phyloP scores from a whole-genome alignment of 2,113 vertebrate genomes.

The Plestiodon gilberti region DNA sequence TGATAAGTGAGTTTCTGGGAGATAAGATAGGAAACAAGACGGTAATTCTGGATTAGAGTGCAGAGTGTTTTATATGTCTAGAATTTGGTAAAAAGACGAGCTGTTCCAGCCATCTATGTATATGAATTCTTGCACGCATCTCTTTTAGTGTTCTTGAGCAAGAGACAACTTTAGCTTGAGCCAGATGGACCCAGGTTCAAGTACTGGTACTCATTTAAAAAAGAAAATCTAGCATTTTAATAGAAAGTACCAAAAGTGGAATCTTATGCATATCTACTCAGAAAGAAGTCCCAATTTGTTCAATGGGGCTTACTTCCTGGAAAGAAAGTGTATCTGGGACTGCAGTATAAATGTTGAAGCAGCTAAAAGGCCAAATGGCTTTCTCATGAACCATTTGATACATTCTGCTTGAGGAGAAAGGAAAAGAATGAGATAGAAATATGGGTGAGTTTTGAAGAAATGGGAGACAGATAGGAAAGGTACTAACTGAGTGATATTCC shows the following conservation, averaged over 20 bases:
- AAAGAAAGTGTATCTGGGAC: too few species aligned
- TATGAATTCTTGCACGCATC: slow-evolving; percentile 47
- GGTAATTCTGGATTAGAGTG: slow-evolving; percentile 65
- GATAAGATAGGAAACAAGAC: slow-evolving; percentile 70
- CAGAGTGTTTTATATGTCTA: slow-evolving; percentile 66
- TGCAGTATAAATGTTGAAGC: background rate
- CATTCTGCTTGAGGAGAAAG: background rate
- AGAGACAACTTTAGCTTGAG: background rate
- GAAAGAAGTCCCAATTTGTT: too few species aligned
- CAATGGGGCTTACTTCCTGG: too few species aligned
- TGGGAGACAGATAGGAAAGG: background rate
- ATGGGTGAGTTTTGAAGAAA: background rate
- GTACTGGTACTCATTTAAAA: background rate
- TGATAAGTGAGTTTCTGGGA: slow-evolving; percentile 66
- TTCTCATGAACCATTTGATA: background rate
- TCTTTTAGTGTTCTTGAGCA: slow-evolving; percentile 1
- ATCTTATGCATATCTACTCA: too few species aligned
- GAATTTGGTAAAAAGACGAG: slow-evolving; percentile 60
- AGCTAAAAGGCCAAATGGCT: background rate
- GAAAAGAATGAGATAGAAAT: background rate
- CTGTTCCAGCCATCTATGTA: slow-evolving; percentile 55
- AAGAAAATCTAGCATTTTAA: background rate
- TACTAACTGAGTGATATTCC: too few species aligned
- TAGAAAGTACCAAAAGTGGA: background rate
- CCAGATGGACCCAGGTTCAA: background rate